Evolutionary conservation across 2,113 vertebrate species (phyloP).

Genomic region (Aleadryas rufinucha): DNA sequence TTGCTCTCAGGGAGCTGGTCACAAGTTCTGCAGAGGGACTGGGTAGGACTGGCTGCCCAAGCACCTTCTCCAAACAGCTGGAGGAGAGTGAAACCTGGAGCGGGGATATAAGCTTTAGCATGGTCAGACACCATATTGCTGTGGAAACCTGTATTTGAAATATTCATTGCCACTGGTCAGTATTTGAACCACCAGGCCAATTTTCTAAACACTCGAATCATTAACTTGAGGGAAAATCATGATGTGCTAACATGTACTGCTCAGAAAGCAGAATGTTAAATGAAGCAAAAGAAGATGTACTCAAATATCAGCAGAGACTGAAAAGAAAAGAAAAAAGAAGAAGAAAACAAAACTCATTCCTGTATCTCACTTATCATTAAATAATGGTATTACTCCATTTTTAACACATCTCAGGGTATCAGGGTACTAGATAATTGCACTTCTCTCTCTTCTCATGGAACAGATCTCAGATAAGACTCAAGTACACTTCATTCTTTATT

Average conservation of each 20-base stretch:
- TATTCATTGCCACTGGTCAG: not conserved
- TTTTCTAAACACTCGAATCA: not conserved
- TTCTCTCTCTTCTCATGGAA: not conserved
- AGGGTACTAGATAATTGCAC: not conserved
- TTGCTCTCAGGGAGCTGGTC: slow-evolving; percentile 40
- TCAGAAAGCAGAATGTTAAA: not conserved
- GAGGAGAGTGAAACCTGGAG: slow-evolving; percentile 27
- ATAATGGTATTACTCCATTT: not conserved
- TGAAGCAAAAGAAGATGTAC: not conserved
- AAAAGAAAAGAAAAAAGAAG: not conserved
- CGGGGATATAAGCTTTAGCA: not conserved
- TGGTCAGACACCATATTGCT: not conserved
- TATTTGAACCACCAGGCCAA: not conserved
- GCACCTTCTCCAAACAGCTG: slow-evolving; percentile 18
- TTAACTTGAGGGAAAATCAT: not conserved
- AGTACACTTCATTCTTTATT: not conserved
- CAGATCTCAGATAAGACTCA: not conserved
- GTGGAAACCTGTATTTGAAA: not conserved
- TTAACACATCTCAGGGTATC: not conserved
- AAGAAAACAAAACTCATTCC: not conserved
- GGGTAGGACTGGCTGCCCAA: not conserved
- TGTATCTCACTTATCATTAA: not conserved
- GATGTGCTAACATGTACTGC: not conserved
- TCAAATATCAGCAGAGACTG: not conserved
- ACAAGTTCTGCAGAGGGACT: not conserved